Percentiles rank a stretch among this genome's conserved stretches.
phyloP scores from a whole-genome alignment of 2,888 invertebrate genomes.

The Drosophila anomalata region DNA sequence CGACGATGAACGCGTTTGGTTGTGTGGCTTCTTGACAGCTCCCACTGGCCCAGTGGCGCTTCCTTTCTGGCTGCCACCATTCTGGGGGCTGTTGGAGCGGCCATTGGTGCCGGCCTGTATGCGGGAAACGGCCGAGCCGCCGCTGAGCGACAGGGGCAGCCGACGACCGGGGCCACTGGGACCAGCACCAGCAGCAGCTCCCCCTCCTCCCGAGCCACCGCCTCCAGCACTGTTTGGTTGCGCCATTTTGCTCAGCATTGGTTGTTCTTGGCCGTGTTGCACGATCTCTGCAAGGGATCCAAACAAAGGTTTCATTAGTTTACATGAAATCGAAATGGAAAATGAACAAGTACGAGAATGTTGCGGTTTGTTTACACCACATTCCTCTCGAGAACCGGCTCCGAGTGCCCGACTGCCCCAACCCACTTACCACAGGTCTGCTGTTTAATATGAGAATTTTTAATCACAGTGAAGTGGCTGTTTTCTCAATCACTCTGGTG shows the following conservation, averaged over 20 bases:
- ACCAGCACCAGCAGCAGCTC: conserved; percentile 10
- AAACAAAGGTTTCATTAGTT: conserved; percentile 1
- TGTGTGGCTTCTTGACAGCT: conserved; percentile 49
- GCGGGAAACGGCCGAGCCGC: conserved; percentile 43
- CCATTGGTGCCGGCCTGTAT: conserved; percentile 57
- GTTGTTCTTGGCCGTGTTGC: conserved; percentile 35
- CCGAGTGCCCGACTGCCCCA: neutral
- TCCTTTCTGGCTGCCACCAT: conserved; percentile 45
- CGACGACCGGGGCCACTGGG: conserved; percentile 57
- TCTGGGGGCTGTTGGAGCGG: conserved; percentile 66
- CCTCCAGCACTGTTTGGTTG: conserved; percentile 65
- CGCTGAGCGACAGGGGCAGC: conserved; percentile 53
- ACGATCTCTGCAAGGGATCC: conserved; percentile 49
- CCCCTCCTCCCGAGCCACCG: conserved; percentile 39
- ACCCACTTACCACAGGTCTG: conserved; percentile 58
- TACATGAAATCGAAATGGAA: conserved; percentile 43
- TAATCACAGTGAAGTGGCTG: conserved; percentile 58
- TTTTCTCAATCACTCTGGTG: neutral
- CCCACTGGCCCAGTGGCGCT: conserved; percentile 27
- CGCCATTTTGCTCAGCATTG: conserved; percentile 80
- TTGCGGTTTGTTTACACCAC: conserved; percentile 59
- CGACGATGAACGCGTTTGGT: conserved; percentile 32
- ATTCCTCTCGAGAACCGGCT: conserved; percentile 67
- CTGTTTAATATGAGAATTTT: conserved; percentile 25
- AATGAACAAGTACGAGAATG: conserved; percentile 36